Percentiles rank a stretch among this genome's conserved stretches.
Evolutionary conservation across 1,140 invertebrate genomes (phyloP).

Genomic region (Aethina tumida): DNA sequence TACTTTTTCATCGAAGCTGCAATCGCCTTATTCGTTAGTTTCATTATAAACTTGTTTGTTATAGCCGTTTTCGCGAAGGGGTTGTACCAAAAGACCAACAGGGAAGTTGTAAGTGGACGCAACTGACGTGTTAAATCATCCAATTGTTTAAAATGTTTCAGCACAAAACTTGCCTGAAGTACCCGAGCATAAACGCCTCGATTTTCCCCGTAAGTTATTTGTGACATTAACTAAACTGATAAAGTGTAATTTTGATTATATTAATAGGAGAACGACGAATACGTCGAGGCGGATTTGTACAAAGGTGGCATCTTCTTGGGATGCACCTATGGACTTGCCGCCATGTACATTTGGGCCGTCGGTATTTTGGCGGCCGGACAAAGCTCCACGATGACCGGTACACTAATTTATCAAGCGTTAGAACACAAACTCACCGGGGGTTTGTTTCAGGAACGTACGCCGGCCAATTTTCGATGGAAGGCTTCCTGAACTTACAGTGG

Average conservation of each 20-base stretch:
- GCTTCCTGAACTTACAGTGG: constrained; percentile 85
- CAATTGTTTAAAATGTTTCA: constrained; percentile 5
- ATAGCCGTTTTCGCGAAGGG: constrained; percentile 81
- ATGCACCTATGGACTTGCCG: constrained; percentile 67
- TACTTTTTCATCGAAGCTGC: constrained; percentile 83
- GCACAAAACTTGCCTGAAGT: constrained; percentile 11
- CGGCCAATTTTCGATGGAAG: constrained; percentile 72
- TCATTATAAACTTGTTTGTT: constrained; percentile 87
- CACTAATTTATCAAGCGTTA: not conserved
- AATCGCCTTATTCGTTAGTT: constrained; percentile 76
- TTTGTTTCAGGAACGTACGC: constrained; percentile 46
- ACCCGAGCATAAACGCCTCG: constrained; percentile 19
- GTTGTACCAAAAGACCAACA: constrained; percentile 59
- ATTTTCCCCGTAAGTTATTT: constrained; percentile 18
- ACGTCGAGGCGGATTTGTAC: constrained; percentile 66
- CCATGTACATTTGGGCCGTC: constrained; percentile 85
- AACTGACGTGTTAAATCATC: no score
- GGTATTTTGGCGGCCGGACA: constrained; percentile 86
- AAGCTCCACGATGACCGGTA: constrained; percentile 81
- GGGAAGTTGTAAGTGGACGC: constrained; percentile 37
- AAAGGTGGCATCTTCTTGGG: constrained; percentile 77
- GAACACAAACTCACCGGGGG: not conserved
- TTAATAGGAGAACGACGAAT: constrained; percentile 42
- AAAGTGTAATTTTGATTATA: no score
- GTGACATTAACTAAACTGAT: no score